These are phyloP conservation scores for Scytalopus superciliaris DNA, from an alignment of 2,113 vertebrate species.

Conservation along the genomic window DNA sequence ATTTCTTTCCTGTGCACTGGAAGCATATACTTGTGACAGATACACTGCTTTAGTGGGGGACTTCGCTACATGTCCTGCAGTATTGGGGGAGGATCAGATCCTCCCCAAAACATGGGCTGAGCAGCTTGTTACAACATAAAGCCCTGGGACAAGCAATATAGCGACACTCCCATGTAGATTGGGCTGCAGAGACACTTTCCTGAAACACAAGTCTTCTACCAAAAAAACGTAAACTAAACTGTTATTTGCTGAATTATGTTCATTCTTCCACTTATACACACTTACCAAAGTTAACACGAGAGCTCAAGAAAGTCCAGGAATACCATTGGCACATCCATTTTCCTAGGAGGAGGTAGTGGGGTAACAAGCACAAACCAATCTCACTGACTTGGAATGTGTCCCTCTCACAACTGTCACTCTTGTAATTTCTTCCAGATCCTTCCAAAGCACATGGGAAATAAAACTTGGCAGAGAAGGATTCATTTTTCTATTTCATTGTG, in stretches of 20 bases:
- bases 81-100: background rate
- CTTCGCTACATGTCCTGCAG: background rate
- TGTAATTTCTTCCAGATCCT: background rate
- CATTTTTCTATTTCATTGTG: background rate
- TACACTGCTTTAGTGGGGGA: background rate
- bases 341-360: background rate
- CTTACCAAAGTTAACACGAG: background rate
- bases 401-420: background rate
- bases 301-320: background rate
- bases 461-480: background rate
- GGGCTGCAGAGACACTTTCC: background rate
- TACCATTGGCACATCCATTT: background rate
- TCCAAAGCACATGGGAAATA: background rate
- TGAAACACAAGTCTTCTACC: background rate
- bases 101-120: background rate
- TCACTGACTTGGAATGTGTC: rapidly evolving
- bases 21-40: background rate
- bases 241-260: background rate
- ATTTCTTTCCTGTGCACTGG: conserved; percentile 62
- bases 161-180: background rate
- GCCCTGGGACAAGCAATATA: background rate
- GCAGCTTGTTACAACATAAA: background rate
- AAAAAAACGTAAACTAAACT: background rate
- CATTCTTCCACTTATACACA: background rate
- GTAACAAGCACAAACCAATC: background rate